Evolutionary conservation across 2,888 invertebrate species (phyloP), one percentile per base, ranked within the genome.

Genomic region (Drosophila acutilabella): DNA sequence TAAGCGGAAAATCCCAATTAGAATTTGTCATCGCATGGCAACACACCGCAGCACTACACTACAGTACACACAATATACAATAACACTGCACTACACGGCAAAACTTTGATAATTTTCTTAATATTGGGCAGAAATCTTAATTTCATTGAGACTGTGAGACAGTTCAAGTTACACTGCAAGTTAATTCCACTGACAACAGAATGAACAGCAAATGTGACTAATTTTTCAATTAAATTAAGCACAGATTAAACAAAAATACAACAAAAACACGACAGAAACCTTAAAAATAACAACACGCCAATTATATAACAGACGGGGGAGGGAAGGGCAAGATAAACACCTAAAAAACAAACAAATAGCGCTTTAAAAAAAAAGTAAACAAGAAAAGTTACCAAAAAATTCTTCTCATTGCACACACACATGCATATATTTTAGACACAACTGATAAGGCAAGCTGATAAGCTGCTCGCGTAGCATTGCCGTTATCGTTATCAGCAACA

Each of bases 1-100:
- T 44, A 52, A 38, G 50, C 68, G 70, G 79, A 84, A 84, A 89
- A 77, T 81, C 74, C 74, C 69, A 84, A 81, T 74, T 71, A 72
- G 58, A 76, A 83, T 71, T 71, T 52, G 71, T 70, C 57, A 56
- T 64, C 58, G 40, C 47, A 58, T 47, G 48, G 30, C 59, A 68
- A 53, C 54, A 41, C 13, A 45, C 14, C 42, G 30, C 8, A 8
- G 30, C 30, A 30, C 30, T 30, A 30, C 30, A 30, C 30, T 30
- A 30, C 30, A 30, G 8, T 30, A 30, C 30, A 30, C 30, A 30
- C 30, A 30, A 30, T 8, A 2, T 30, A 36, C 5, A 33, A 7
- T 11, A 36, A 36, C 36, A 36, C 8, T 8, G 8, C 7, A 36
- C 36, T 8, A 36, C 36, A 53, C 18, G 3, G 30, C 2, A 30